phyloP scores from a whole-genome alignment of 2,888 invertebrate species.

The Drosophila peninsularis region DNA sequence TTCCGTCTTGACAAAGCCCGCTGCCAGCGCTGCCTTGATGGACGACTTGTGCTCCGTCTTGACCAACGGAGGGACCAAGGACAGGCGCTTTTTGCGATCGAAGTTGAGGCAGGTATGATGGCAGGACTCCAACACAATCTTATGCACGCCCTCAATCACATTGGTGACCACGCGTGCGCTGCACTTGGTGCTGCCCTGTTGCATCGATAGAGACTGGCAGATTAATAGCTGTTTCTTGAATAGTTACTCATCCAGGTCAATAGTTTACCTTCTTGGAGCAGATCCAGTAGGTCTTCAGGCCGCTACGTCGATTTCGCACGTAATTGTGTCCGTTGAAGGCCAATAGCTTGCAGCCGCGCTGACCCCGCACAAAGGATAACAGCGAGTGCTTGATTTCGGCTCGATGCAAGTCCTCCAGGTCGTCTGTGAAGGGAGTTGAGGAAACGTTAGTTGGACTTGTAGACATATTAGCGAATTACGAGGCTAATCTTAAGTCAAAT shows the following conservation, averaged over 20 bases:
- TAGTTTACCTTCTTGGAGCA: conserved; percentile 83
- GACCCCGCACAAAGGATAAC: conserved; percentile 79
- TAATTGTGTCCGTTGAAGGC: conserved; percentile 82
- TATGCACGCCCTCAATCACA: conserved; percentile 83
- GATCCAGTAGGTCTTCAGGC: conserved; percentile 84
- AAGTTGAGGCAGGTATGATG: conserved; percentile 82
- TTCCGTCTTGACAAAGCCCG: conserved; percentile 49
- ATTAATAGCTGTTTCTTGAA: not conserved
- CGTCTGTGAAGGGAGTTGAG: conserved; percentile 36
- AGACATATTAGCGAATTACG: not conserved
- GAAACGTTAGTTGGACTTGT: conserved; percentile 10
- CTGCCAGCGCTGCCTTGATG: not conserved
- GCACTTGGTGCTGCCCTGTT: conserved; percentile 84
- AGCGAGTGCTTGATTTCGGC: conserved; percentile 68
- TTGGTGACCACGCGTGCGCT: conserved; percentile 84
- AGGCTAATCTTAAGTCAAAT: conserved; percentile 1
- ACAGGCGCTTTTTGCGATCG: conserved; percentile 77
- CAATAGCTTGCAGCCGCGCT: conserved; percentile 83
- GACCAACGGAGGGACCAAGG: conserved; percentile 24
- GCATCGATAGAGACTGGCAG: not conserved
- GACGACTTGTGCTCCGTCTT: conserved; percentile 24
- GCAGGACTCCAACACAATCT: conserved; percentile 83
- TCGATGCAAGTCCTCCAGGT: conserved; percentile 39
- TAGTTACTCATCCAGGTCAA: not conserved
- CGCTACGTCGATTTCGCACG: conserved; percentile 84